phyloP scores from a whole-genome alignment of 2,113 vertebrate genomes.

The Mirza zaza region DNA sequence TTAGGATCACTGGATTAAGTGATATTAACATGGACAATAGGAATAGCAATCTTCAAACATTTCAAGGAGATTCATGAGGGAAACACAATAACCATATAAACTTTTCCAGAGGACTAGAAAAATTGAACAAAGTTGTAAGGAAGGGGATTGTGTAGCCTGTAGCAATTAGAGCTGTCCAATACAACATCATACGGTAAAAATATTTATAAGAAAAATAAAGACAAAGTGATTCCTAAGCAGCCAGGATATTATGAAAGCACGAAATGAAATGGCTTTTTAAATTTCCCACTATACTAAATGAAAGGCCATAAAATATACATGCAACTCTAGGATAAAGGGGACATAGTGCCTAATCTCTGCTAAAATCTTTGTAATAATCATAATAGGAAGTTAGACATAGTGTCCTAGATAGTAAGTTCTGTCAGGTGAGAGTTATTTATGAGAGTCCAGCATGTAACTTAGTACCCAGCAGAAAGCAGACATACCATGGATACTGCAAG shows the following conservation, averaged over 20 bases:
- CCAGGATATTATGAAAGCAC: not conserved
- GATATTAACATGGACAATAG: not conserved
- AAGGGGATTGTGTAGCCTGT: not conserved
- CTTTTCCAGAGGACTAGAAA: not conserved
- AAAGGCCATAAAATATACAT: not conserved
- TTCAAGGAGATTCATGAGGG: not conserved
- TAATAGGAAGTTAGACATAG: not conserved
- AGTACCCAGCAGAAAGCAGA: not conserved
- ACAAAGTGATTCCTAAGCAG: not conserved
- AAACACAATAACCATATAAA: not conserved
- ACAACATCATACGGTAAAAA: not conserved
- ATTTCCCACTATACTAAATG: not conserved
- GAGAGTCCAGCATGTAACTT: not conserved
- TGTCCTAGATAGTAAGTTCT: not conserved
- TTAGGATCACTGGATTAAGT: not conserved
- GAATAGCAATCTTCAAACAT: not conserved
- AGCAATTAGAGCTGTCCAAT: not conserved
- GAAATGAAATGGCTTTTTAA: not conserved
- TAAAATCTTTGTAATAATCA: not conserved
- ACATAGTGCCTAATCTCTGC: not conserved
- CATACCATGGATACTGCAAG: not conserved
- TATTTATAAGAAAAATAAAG: not conserved
- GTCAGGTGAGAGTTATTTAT: not conserved
- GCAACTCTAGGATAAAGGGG: not conserved
- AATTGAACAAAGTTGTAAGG: not conserved